Conservation (phyloP, 2,888 invertebrate species). For the Ferdinandea cuprea region DNA sequence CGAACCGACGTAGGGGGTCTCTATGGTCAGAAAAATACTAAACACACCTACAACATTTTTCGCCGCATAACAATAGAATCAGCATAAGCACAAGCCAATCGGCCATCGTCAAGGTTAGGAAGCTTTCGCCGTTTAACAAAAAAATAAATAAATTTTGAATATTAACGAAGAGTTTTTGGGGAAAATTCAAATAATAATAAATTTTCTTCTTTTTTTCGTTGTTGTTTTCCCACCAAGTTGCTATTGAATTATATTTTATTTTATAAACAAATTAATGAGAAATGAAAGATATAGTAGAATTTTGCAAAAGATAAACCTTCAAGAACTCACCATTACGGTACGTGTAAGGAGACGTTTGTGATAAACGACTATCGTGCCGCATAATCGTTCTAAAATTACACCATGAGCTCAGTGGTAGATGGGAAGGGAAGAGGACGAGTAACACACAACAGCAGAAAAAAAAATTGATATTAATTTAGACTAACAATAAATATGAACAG, state of each 20-base stretch:
- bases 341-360: constrained; percentile 22
- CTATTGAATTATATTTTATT: constrained; percentile 63
- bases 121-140: constrained; percentile 11
- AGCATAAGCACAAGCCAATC: background rate
- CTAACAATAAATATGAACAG: constrained; percentile 15
- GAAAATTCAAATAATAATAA: constrained; percentile 36
- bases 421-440: background rate
- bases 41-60: background rate
- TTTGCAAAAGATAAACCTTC: background rate
- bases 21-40: too few species aligned
- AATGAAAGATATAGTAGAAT: constrained; percentile 36
- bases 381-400: constrained; percentile 65
- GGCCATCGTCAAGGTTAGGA: background rate
- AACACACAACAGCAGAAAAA: constrained; percentile 12
- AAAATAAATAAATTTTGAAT: constrained; percentile 29
- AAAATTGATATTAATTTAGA: constrained; percentile 30
- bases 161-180: background rate
- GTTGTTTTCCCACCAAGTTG: constrained; percentile 52
- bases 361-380: constrained; percentile 40
- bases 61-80: background rate
- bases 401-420: constrained; percentile 36
- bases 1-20: background rate
- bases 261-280: constrained; percentile 68
- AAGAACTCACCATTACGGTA: constrained; percentile 8
- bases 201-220: constrained; percentile 47